Base-by-base conservation (phyloP, 2,113 vertebrate genomes). In the Lepus timidus region DNA sequence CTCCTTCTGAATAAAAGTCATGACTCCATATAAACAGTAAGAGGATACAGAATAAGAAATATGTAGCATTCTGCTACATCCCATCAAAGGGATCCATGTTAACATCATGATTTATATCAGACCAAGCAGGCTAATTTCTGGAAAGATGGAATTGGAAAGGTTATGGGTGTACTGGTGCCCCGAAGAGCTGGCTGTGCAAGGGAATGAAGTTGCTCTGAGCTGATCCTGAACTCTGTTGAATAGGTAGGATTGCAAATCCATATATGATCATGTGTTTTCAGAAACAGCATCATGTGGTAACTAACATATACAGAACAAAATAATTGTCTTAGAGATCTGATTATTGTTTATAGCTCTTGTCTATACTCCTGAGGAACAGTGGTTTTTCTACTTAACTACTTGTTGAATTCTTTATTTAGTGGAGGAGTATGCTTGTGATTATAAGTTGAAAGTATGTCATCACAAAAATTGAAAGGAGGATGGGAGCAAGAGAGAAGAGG, bases 61-160 rank as follows among this genome's bases (percentile, higher is more conserved):
- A 80, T 31, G 13, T 19, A 88, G 62, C 22, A 62, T 5, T 61
- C 17, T 82, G 6, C 39, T 83, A 70, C 74, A 80, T 58, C 8
- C 3, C 49, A n/a, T 36, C 33, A 44, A 4, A 7, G 25, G 49
- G 39, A 82, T 1, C 6, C 49, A 55, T 82, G 14, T 51, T 31
- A 88, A 75, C 51, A 76, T 93, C 88, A 89, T 89, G 39, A n/a
- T 49, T 89, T 91, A 55, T 78, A 17, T 85, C 5, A 19, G 6
- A 84, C 5, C 49, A 82, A 58, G n/a, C 3, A 2, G 68, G 36
- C 4, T 74, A 73, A 64, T 90, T 73, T 44, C 29, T 82, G 1
- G 64, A 16, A 10, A 62, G 58, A 65, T 51, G 49, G 19, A 55
- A 27, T 74, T 58, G 39, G 51, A 85, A 67, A 44, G n/a, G n/a